Base-by-base conservation (phyloP, 2,888 invertebrate genomes). In the Drosophila lacicola region DNA sequence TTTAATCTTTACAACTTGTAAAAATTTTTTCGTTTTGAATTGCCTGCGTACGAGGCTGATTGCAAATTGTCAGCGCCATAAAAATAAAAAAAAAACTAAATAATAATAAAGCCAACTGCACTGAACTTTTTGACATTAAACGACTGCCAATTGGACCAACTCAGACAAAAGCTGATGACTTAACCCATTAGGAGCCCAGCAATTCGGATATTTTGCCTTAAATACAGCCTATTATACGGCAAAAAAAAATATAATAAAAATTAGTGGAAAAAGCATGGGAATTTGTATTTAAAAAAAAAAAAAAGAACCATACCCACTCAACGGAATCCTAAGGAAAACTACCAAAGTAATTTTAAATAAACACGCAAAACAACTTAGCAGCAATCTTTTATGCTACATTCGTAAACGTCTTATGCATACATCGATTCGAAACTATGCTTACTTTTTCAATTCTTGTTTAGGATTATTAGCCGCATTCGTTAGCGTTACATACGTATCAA, bases 1-100 rank as follows among this genome's bases (percentile, higher is more conserved):
- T 88, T 86, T 86, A 86, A 89, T 86, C 85, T 86, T 78, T 88
- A 86, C 81, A 88, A 86, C 80, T 89, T 88, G 82, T 78, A 85
- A 70, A 78, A 81, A 80, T 11, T 69, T 64, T 37, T 51, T 51
- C 29, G 39, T 70, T 73, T 70, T 57, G 70, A 80, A 68, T 68
- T 62, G 64, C 63, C 46, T 56, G 76, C 79, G 54, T 70, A 67
- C 53, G 34, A 62, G 55, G 55, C 61, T 76, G 73, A 81, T 82
- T 78, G 81, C 79, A 65, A 80, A 81, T 85, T 79, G 85, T 81
- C 76, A 70, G 82, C 63, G 67, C 50, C 64, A 61, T 67, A 74
- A 74, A 62, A 67, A 64, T n/a, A 42, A 34, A n/a, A 33, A 33
- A 13, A 17, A 1, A 19, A 42, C 36, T 17, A 19, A 41, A 41